phyloP scores from a whole-genome alignment of 2,888 invertebrate species.

The Drosophila meridionalis region DNA sequence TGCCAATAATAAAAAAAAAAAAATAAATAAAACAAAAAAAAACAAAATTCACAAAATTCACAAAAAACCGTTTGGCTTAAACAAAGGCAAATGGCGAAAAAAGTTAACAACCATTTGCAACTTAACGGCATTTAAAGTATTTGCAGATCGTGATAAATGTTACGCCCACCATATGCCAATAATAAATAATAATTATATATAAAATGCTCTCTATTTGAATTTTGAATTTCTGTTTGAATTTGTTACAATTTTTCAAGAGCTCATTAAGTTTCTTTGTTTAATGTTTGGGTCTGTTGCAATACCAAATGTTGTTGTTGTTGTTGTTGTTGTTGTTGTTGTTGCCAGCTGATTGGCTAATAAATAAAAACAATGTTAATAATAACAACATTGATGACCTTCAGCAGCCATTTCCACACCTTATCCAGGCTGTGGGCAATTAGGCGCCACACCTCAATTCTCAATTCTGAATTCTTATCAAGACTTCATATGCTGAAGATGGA shows the following conservation, averaged over 20 bases:
- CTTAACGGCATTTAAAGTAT: constrained; percentile 60
- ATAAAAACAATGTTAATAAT: constrained; percentile 7
- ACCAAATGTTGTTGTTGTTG: background rate
- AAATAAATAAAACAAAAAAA: background rate
- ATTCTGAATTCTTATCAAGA: constrained; percentile 7
- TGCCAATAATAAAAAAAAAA: constrained; percentile 33
- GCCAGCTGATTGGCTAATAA: constrained; percentile 45
- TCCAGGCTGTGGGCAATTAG: constrained; percentile 1
- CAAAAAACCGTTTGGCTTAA: background rate
- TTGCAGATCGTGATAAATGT: constrained; percentile 70
- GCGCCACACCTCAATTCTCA: constrained; percentile 1
- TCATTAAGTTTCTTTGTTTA: constrained; percentile 33
- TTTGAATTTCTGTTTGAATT: constrained; percentile 44
- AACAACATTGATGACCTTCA: constrained; percentile 35
- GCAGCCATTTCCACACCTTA: constrained; percentile 31
- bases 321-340: background rate
- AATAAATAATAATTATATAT: constrained; percentile 27
- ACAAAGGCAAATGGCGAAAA: constrained; percentile 10
- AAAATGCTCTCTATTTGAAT: constrained; percentile 28
- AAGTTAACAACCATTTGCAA: constrained; percentile 43
- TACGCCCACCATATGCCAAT: constrained; percentile 70
- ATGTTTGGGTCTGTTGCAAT: constrained; percentile 35
- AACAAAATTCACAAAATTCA: background rate
- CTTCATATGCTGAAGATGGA: background rate
- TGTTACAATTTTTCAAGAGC: constrained; percentile 57